phyloP scores from a whole-genome alignment of 1,140 invertebrate genomes.

The Patella vulgata region DNA sequence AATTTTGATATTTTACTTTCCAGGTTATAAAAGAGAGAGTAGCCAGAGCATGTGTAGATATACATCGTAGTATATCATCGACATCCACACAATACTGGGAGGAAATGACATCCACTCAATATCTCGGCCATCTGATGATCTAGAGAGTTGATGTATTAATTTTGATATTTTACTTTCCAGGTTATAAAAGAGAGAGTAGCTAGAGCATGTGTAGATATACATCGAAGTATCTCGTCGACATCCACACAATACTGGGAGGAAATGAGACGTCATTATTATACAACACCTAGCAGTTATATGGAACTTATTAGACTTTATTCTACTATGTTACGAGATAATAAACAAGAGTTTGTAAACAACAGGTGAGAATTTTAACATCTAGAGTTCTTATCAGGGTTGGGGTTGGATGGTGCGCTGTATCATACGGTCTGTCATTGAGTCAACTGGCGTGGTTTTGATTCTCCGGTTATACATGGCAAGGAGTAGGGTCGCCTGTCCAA shows the following conservation, averaged over 20 bases:
- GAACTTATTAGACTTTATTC: slow-evolving; percentile 82
- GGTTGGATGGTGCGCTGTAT: too few species aligned
- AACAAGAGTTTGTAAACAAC: slow-evolving; percentile 58
- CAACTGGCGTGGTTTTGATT: too few species aligned
- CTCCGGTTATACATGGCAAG: too few species aligned
- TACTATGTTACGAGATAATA: slow-evolving; percentile 59
- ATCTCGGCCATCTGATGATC: too few species aligned
- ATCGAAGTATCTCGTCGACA: slow-evolving; percentile 77
- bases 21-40: slow-evolving; percentile 57
- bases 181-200: slow-evolving; percentile 56
- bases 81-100: slow-evolving; percentile 77
- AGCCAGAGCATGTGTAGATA: slow-evolving; percentile 71
- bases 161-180: slow-evolving; percentile 23
- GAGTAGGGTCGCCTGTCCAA: too few species aligned
- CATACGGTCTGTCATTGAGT: too few species aligned
- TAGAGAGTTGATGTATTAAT: too few species aligned
- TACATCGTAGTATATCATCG: slow-evolving; percentile 75
- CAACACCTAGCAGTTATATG: slow-evolving; percentile 87
- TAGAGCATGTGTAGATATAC: slow-evolving; percentile 72
- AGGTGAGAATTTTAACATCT: too few species aligned
- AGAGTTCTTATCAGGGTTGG: too few species aligned
- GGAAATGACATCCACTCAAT: too few species aligned
- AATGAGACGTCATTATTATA: slow-evolving; percentile 83
- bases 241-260: slow-evolving; percentile 79
- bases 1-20: too few species aligned